Conservation (phyloP, 2,113 vertebrate species). For the Myotis davidii region DNA sequence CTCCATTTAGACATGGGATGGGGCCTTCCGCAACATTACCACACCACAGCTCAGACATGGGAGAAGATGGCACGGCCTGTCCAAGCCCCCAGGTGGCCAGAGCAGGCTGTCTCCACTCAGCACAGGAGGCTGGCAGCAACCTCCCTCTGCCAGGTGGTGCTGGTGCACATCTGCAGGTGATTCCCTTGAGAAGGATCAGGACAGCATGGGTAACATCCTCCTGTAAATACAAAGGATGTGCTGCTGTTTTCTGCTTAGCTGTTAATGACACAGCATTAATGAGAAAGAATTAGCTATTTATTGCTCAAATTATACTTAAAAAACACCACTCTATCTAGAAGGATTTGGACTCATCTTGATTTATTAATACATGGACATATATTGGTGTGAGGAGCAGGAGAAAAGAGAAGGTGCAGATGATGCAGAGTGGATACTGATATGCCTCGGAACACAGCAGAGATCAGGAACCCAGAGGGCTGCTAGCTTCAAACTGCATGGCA, state of each 20-base stretch:
- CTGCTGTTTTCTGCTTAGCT: not conserved
- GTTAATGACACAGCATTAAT: not conserved
- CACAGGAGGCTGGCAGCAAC: too few species aligned
- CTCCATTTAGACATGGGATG: not conserved
- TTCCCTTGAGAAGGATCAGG: not conserved
- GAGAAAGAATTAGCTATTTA: slow-evolving; percentile 6
- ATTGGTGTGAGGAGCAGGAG: not conserved
- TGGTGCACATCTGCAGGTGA: not conserved
- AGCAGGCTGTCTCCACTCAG: not conserved
- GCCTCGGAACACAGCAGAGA: not conserved
- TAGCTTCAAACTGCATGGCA: slow-evolving; percentile 8
- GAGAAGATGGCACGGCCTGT: rapidly evolving
- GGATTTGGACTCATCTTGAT: slow-evolving; percentile 61
- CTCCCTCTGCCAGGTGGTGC: not conserved
- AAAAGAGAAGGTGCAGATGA: not conserved
- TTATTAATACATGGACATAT: not conserved
- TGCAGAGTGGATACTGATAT: not conserved
- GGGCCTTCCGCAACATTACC: not conserved
- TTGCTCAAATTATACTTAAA: not conserved
- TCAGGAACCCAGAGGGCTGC: not conserved
- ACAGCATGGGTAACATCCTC: not conserved
- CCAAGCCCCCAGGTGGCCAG: not conserved
- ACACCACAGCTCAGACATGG: not conserved
- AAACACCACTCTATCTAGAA: not conserved
- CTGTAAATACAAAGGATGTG: not conserved